Evolutionary conservation across 2,888 invertebrate species (phyloP), one percentile per base, ranked within the genome.

Genomic region (Perithous albicinctus): DNA sequence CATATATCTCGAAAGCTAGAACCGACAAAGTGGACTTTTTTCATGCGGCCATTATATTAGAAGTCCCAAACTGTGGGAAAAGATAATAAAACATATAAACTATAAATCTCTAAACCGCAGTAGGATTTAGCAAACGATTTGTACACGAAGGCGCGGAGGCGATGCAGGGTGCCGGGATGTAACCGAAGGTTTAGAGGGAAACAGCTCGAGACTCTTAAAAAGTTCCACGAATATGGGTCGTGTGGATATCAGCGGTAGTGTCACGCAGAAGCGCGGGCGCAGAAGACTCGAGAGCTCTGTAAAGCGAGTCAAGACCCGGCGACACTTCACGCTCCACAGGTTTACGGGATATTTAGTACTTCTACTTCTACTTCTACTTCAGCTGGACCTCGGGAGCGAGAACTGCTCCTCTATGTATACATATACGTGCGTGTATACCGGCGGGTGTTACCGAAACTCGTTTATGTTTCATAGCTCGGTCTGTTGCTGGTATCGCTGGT

Each of bases 381-480:
- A 54, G 54, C 51, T 32, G 76, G 48, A 48, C 56, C 75, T 41
- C 73, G 26, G 35, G 18, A 38, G 29, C 29, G 26, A 56, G 15
- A 56, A 29, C 54, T 26, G 6, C 0, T 5, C 3, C 26, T 12
- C 26, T n/a, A 29, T 29, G 29, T 29, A 29, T 15, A 56, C 12
- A n/a, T 29, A 12, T 41, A 72, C 72, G 59, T 66, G 35, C 35
- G 66, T 59, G 66, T 70, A 64, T 29, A n/a, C 29, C 29, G n/a
- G 63, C 61, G 75, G 46, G 59, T 78, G 64, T 77, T 77, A 56
- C 48, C 56, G 51, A 82, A 79, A 82, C 82, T 82, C 79, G 82
- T 82, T 82, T 73, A 59, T 79, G 76, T 82, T 82, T 79, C 82
- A 82, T 70, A 69, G 79, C 76, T 61, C 72, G 56, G 23, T 15